phyloP scores from a whole-genome alignment of 2,113 vertebrate genomes.

The Quiscalus mexicanus region DNA sequence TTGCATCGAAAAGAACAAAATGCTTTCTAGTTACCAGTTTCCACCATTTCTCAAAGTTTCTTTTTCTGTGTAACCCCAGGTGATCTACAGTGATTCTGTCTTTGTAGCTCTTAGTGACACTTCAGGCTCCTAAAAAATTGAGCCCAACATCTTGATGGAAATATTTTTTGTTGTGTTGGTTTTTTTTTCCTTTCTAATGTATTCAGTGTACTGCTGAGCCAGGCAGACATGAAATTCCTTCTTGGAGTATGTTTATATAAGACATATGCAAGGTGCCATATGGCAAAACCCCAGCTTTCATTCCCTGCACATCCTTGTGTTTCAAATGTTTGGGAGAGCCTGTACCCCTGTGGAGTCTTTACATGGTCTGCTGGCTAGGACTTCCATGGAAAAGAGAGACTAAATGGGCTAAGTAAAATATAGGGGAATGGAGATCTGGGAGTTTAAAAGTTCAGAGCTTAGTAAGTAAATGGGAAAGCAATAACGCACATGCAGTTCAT shows the following conservation, averaged over 20 bases:
- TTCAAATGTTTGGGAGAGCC: conserved; percentile 35
- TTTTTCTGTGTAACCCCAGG: background rate
- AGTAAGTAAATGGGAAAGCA: conserved; percentile 25
- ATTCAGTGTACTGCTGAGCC: background rate
- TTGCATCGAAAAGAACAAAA: background rate
- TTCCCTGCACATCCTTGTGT: conserved; percentile 37
- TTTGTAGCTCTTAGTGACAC: background rate
- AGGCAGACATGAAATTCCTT: conserved; percentile 21
- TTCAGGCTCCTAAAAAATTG: background rate
- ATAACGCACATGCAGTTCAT: background rate
- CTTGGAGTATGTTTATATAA: conserved; percentile 14
- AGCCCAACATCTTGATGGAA: background rate
- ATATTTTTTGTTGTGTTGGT: background rate
- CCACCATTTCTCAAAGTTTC: background rate
- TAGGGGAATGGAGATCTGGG: background rate
- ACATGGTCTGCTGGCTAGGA: conserved; percentile 41
- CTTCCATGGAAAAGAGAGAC: conserved; percentile 8
- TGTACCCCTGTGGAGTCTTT: background rate
- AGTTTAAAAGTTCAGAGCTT: conserved; percentile 57
- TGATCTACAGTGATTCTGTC: background rate
- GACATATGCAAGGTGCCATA: conserved; percentile 29
- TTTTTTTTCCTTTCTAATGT: background rate
- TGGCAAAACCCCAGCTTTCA: conserved; percentile 42
- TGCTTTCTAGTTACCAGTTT: background rate
- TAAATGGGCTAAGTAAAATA: conserved; percentile 33